Base-by-base conservation (phyloP, 2,113 vertebrate species). In the Zingel zingel region DNA sequence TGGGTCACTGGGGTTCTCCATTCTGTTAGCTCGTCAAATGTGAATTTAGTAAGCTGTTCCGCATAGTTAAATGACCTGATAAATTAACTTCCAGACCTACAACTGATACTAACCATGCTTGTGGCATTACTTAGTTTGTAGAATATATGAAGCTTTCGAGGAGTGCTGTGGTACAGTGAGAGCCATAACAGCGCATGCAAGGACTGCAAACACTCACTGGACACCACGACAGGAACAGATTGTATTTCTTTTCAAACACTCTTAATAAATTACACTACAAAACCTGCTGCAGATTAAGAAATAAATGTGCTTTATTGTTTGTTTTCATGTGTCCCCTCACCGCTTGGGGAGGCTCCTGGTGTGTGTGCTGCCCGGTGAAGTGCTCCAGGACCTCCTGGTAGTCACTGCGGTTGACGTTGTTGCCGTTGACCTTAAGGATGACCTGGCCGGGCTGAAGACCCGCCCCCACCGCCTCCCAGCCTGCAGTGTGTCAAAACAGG, bases 361-460 rank as follows among this genome's bases (percentile, higher is more conserved):
- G 95, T 39, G 81, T 94, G 66, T 95, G 95, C 72, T 97, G 97
- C 0, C 96, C 97, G 39, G 95, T 94, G 72, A 99, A 99, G 90
- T 99, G 96, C 72, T 99, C 98, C 85, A 99, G 95, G 83, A 98
- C 98, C 9, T 97, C 97, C 0, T 91, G 56, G 70, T 96, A 95
- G 56, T 94, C 93, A 3, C 95, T 95, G 23, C 83, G 95, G 72
- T 91, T 93, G 87, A 98, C 94, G 1, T 92, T 99, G 93, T 92
- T 97, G 50, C 98, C 98, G 12, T 96, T 99, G 75, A 99, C 97
- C 94, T 99, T 99, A 82, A 97, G 92, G 90, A 99, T 84, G 59
- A 97, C 98, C 88, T 99, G 98, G 19, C 98, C 98, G 0, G 98
- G 96, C 63, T 98, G 97, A 64, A 99, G 96, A 14, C 98, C 98